phyloP scores from a whole-genome alignment of 2,888 invertebrate species.

The Lithophane socia region DNA sequence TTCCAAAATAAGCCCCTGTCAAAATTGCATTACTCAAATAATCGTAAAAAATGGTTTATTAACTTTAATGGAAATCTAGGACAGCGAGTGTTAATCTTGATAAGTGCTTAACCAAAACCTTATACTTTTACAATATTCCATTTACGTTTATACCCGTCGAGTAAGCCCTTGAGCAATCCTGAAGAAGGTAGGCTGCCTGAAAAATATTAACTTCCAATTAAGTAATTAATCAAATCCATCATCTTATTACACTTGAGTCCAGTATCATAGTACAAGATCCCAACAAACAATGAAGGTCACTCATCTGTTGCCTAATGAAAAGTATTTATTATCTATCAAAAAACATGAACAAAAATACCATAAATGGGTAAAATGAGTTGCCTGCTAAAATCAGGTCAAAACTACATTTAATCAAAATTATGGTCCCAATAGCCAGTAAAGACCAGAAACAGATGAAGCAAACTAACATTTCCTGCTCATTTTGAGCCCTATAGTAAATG shows the following conservation, averaged over 20 bases:
- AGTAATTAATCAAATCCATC: conserved; percentile 56
- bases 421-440: neutral
- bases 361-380: neutral
- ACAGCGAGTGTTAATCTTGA: neutral
- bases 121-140: neutral
- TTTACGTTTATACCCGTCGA: conserved; percentile 21
- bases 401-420: neutral
- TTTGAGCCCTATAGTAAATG: too few relatives aligned
- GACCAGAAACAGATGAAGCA: neutral
- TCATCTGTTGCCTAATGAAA: neutral
- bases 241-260: conserved; percentile 24
- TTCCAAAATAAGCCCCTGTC: neutral
- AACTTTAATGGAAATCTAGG: neutral
- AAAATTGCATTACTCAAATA: neutral
- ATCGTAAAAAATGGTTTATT: neutral
- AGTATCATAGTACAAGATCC: conserved; percentile 28
- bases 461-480: neutral
- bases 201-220: conserved; percentile 47
- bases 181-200: conserved; percentile 2
- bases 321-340: neutral
- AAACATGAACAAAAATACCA: neutral
- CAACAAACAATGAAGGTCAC: neutral
- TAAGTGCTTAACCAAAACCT: conserved; percentile 8
- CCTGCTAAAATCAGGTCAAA: neutral
- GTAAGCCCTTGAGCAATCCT: conserved; percentile 33